Base-by-base conservation (phyloP, 92 coral and sea anemone species). In the Galaxea fascicularis region DNA sequence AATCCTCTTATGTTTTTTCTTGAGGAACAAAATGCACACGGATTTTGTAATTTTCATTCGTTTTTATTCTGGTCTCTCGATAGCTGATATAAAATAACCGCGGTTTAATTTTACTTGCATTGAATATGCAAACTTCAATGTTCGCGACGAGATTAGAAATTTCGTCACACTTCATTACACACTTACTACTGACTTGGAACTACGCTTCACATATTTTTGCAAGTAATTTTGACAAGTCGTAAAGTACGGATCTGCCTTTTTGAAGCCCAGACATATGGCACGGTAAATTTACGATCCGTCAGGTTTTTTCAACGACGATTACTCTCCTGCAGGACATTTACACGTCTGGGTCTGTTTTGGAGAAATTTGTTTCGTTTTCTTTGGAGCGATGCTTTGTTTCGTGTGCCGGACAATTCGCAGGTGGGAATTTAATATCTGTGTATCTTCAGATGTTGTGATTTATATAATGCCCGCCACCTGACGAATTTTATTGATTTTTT, bases 131-230 rank as follows among this genome's bases (percentile, higher is more conserved):
- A 71, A 71, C 20, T 15, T 52, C 24, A 21, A 71, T 65, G 78
- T 17, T 24, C 26, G 77, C 76, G 82, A 64, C 69, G 78, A 77
- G 85, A 78, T 84, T 89, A 89, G 92, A 78, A 66, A 84, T 89
- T 72, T 84, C 89, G 92, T 89, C 89, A 89, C 87, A 86, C 82
- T 18, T 24, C 45, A 54, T 71, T 14, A 54, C 26, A 7, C 71
- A 45, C 78, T 39, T 53, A 35, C 77, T 49, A 51, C 65, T 44
- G 52, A 80, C 41, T 68, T 26, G 24, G 41, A 82, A 68, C 59
- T 35, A 35, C 78, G 8, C 68, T 71, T 57, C 18, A 60, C 73
- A 82, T 82, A 70, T 71, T 82, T 82, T 45, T 26, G 46, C 52
- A 57, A 56, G 47, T n/a, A 68, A 70, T 70, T 82, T 69, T 31